A percentile compares a stretch with the other conserved stretches of the same genome.
Conservation (phyloP, 2,113 vertebrate genomes). For the Saccopteryx leptura region DNA sequence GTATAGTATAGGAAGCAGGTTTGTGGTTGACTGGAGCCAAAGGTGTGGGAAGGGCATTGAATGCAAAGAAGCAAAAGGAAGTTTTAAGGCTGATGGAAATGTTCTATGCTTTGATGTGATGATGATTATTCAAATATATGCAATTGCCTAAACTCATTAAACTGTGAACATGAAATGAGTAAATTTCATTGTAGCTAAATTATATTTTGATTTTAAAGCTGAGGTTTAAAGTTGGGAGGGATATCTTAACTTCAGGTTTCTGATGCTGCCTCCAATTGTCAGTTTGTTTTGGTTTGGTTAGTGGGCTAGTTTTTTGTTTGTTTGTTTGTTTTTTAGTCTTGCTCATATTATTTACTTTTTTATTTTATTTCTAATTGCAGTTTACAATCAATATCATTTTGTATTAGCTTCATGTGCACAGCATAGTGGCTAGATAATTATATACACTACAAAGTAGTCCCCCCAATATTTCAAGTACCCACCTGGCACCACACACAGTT, state of each 20-base stretch:
- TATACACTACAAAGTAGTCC: background rate
- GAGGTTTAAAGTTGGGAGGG: background rate
- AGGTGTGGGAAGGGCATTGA: background rate
- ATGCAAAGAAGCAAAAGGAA: background rate
- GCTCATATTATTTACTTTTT: background rate
- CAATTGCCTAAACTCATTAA: background rate
- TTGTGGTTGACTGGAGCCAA: background rate
- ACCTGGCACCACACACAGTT: background rate
- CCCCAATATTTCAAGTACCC: background rate
- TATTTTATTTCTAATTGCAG: background rate
- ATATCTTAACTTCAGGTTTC: background rate
- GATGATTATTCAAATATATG: background rate
- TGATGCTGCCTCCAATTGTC: background rate
- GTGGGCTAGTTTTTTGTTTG: background rate
- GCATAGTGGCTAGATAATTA: background rate
- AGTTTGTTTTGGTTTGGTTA: background rate
- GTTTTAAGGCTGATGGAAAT: background rate
- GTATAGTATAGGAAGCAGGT: background rate
- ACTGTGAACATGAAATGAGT: background rate
- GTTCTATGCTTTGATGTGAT: background rate
- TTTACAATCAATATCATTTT: background rate
- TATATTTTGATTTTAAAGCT: constrained; percentile 3
- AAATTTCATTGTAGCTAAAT: background rate
- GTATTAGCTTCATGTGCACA: background rate
- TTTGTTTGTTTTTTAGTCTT: background rate